Evolutionary conservation across 2,797 vertebrate species (phyloP).

Genomic region (Trachops cirrhosus): DNA sequence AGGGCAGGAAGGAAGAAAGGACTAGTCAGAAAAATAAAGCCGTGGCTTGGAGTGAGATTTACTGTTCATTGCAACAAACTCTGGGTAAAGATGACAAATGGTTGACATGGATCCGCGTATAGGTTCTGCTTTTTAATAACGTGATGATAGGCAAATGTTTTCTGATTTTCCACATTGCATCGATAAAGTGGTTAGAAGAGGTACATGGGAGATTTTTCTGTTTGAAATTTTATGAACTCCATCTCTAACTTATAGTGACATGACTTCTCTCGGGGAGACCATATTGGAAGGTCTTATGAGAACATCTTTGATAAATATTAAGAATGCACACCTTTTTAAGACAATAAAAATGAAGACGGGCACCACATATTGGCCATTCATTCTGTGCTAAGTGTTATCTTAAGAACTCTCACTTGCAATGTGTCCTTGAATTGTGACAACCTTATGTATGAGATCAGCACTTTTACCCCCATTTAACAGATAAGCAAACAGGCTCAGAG

Average conservation of each 20-base stretch:
- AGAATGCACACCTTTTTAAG: background rate
- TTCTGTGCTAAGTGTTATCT: background rate
- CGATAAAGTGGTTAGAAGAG: background rate
- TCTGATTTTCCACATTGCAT: background rate
- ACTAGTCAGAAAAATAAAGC: background rate
- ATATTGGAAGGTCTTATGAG: background rate
- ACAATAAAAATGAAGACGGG: background rate
- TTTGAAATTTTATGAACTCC: background rate
- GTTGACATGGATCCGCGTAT: background rate
- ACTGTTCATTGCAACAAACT: background rate
- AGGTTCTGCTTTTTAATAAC: background rate
- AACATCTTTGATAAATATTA: background rate
- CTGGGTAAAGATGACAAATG: background rate
- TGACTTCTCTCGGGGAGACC: background rate
- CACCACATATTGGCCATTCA: background rate
- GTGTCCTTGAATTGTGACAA: background rate
- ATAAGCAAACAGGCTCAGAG: background rate
- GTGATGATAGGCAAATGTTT: background rate
- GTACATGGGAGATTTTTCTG: background rate
- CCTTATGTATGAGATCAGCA: background rate
- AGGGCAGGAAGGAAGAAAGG: background rate
- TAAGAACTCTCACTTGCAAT: background rate
- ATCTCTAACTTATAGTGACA: background rate
- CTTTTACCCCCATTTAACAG: background rate
- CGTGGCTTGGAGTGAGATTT: background rate